Evolutionary conservation across 2,113 vertebrate genomes (phyloP), one percentile per base, ranked within the genome.

Genomic region (Irena cyanogastra): DNA sequence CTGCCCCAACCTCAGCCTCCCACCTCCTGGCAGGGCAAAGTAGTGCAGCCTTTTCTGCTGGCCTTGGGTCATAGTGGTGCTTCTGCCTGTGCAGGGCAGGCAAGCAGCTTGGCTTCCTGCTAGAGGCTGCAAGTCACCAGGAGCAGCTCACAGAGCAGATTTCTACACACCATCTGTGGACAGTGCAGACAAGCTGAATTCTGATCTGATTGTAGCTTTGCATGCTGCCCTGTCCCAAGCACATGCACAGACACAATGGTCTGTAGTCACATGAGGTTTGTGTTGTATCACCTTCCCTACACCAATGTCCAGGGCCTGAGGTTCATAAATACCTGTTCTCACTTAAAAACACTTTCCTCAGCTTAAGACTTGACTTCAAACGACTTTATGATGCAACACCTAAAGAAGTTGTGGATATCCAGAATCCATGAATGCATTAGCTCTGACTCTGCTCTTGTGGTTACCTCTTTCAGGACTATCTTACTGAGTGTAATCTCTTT

Each of bases 401-500:
- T 83, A 3, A 41, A 72, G 53, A 79, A 60, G n/a, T 28, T 6
- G 2, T 35, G 2, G 1, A 41, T 11, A 35, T 63, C 52, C 30
- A 70, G 30, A 20, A 64, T 14, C n/a, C 1, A 2, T 27, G 12
- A 69, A 13, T 42, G 30, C 0, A 0, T 53, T 41, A 61, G 18
- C 50, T 72, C 82, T 94, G 65, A 94, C 87, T 61, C n/a, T 53
- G 89, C 49, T 95, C 6, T 57, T 93, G 57, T 91, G 81, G 13
- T 94, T 94, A 27, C 81, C 76, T 94, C 82, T 95, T 96, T 37
- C 97, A 99, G 99, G 97, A 99, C 99, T 80, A 99, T 99, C 96
- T 97, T 99, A 93, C 98, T 99, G 85, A 99, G 99, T 66, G 99
- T 99, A 89, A 99, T 99, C 98, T 99, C 99, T 53, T 98, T 99